Conservation (phyloP, 2,113 vertebrate species). For the Argyrosomus japonicus region DNA sequence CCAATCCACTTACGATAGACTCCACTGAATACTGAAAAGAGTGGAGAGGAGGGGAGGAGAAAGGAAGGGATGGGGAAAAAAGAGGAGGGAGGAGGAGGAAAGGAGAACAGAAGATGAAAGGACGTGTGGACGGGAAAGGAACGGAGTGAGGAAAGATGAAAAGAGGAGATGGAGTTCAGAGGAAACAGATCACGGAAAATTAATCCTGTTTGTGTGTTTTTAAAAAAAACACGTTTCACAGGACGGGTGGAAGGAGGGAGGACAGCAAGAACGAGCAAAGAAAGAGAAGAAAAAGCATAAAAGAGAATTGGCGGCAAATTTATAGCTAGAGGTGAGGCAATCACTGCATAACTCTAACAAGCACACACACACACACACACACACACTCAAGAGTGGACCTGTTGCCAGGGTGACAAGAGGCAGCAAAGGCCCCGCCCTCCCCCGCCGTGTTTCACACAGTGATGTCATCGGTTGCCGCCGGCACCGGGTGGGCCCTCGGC, state of each 20-base stretch:
- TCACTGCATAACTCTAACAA: slow-evolving; percentile 56
- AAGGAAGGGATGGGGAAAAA: slow-evolving; percentile 10
- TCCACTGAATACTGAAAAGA: slow-evolving; percentile 65
- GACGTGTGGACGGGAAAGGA: slow-evolving; percentile 9
- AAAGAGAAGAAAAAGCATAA: slow-evolving; percentile 18
- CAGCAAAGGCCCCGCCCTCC: slow-evolving; percentile 59
- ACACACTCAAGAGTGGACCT: slow-evolving; percentile 56
- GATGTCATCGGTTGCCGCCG: slow-evolving; percentile 72
- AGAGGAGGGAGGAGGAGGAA: neutral
- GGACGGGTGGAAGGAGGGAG: neutral
- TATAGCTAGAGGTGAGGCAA: slow-evolving; percentile 58
- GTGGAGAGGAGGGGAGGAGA: slow-evolving; percentile 43
- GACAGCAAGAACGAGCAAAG: neutral
- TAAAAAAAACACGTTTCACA: neutral
- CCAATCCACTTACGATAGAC: slow-evolving; percentile 78
- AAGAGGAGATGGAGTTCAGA: neutral
- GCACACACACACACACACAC: slow-evolving; percentile 16
- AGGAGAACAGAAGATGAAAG: slow-evolving; percentile 22
- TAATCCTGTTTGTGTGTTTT: neutral
- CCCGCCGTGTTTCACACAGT: slow-evolving; percentile 64
- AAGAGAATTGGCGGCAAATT: slow-evolving; percentile 33
- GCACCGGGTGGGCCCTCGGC: slow-evolving; percentile 50
- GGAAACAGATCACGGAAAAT: neutral
- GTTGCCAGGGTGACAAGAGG: slow-evolving; percentile 78
- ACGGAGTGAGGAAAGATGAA: neutral